Evolutionary conservation across 2,797 vertebrate species (phyloP).

Genomic region (Morelia viridis): DNA sequence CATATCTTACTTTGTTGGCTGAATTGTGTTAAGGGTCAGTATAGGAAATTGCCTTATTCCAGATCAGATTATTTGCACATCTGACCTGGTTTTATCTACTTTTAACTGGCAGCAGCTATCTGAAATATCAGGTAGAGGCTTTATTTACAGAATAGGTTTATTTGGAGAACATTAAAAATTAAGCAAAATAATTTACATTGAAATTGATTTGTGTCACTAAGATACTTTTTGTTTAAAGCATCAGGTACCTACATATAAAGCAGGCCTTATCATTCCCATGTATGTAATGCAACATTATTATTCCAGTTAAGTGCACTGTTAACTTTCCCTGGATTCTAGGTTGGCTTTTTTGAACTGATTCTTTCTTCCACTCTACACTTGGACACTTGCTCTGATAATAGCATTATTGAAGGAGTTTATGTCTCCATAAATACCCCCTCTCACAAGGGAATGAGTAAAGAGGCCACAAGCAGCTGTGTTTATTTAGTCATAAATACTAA

Average conservation of each 20-base stretch:
- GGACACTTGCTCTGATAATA: constrained; percentile 54
- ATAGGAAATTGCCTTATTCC: neutral
- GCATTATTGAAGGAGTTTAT: constrained; percentile 60
- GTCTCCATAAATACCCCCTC: constrained; percentile 60
- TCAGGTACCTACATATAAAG: neutral
- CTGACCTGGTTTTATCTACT: neutral
- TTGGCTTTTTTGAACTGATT: neutral
- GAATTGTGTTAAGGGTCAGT: neutral
- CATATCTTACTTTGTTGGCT: neutral
- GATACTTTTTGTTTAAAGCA: neutral
- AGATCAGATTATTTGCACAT: neutral
- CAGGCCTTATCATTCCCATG: neutral
- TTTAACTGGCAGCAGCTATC: neutral
- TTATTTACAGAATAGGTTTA: neutral
- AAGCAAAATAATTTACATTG: neutral
- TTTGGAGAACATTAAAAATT: neutral
- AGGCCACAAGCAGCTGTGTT: constrained; percentile 61
- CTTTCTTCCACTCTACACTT: constrained; percentile 49
- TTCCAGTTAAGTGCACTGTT: neutral
- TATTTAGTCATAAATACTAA: constrained; percentile 58
- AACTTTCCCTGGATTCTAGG: neutral
- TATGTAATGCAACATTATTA: neutral
- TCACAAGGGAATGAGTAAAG: constrained; percentile 50
- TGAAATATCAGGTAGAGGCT: neutral
- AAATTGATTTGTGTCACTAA: neutral